These are phyloP conservation scores for Agonopterix heracliana DNA, from an alignment of 2,888 invertebrate species.

Conservation along the genomic window DNA sequence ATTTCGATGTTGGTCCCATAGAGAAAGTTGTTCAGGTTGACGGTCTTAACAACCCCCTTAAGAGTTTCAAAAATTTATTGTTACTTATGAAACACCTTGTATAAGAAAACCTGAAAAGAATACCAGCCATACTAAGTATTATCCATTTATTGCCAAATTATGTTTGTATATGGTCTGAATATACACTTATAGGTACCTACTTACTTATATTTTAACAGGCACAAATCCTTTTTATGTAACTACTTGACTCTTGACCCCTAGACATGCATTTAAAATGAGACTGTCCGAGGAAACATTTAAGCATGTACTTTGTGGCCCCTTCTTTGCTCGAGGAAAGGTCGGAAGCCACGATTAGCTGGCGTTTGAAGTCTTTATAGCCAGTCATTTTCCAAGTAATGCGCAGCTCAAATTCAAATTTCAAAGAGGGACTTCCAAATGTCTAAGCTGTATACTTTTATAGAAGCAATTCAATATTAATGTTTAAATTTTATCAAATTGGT, in stretches of 20 bases:
- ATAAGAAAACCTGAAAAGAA: no score
- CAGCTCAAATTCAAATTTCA: conserved; percentile 66
- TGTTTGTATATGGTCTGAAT: no score
- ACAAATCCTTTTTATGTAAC: conserved; percentile 14
- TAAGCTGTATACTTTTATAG: conserved; percentile 22
- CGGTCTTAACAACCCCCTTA: no score
- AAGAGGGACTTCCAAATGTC: conserved; percentile 52
- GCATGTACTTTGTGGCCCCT: conserved; percentile 51
- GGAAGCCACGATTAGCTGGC: conserved; percentile 71
- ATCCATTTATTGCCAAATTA: no score
- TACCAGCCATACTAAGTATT: no score
- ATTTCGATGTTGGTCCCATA: no score
- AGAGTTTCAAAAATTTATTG: no score
- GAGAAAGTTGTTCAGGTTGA: no score
- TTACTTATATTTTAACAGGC: no score
- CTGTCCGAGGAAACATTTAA: conserved; percentile 51
- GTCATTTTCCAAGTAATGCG: conserved; percentile 66
- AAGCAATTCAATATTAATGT: conserved; percentile 27
- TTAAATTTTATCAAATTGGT: background rate
- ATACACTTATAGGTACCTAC: no score
- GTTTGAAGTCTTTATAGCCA: conserved; percentile 71
- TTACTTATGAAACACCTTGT: no score
- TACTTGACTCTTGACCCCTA: conserved; percentile 28
- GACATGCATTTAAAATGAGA: conserved; percentile 37
- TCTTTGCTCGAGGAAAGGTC: conserved; percentile 60